Conservation (phyloP, 2,797 vertebrate species). For the Schizopygopsis pylzovi region DNA sequence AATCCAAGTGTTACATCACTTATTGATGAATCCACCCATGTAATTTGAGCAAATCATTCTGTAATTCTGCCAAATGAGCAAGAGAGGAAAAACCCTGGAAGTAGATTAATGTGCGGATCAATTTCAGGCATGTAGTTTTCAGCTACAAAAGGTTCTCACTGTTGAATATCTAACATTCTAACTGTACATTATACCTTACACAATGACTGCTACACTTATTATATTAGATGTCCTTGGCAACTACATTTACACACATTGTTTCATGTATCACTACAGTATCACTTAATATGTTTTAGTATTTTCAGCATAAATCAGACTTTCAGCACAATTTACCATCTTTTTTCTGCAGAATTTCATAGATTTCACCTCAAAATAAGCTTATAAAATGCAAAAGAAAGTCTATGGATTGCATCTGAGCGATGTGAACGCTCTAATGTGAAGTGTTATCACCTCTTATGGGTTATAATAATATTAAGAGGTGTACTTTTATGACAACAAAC, state of each 20-base stretch:
- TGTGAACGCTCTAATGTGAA: not conserved
- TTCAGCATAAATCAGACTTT: not conserved
- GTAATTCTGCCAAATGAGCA: conserved; percentile 13
- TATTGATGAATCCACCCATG: conserved; percentile 32
- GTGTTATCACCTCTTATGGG: not conserved
- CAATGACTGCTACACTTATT: no score
- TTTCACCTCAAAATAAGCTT: not conserved
- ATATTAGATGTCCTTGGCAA: not conserved
- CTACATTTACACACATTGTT: not conserved
- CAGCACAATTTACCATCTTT: not conserved
- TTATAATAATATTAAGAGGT: not conserved
- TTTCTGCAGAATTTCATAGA: not conserved
- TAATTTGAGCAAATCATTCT: conserved; percentile 26
- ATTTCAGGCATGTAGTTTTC: conserved; percentile 1
- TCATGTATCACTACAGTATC: not conserved
- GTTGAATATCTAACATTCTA: not conserved
- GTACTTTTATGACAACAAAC: conserved; percentile 18
- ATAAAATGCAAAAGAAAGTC: not conserved
- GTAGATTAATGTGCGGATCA: conserved; percentile 6
- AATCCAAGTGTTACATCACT: conserved; percentile 48
- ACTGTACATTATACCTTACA: not conserved
- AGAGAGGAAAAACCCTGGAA: conserved; percentile 23
- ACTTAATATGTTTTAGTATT: not conserved
- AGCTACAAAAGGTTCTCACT: not conserved
- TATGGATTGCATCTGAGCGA: not conserved